phyloP scores from a whole-genome alignment of 2,797 vertebrate genomes.

The Phoxinus dragarum region DNA sequence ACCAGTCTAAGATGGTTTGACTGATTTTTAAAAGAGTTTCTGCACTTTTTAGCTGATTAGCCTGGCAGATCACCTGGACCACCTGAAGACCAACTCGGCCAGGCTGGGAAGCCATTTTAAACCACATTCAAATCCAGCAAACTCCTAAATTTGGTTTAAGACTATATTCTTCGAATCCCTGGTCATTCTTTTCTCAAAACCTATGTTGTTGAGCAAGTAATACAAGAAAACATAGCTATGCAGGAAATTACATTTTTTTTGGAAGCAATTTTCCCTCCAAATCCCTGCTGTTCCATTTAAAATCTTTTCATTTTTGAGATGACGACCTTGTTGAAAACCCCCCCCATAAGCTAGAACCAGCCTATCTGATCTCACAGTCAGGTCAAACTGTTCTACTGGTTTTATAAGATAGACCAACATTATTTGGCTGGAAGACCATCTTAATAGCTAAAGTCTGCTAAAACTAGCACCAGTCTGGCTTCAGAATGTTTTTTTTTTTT shows the following conservation, averaged over 20 bases:
- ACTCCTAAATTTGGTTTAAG: neutral
- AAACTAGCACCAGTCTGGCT: neutral
- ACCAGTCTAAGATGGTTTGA: neutral
- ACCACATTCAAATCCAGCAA: neutral
- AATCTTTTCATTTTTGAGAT: constrained; percentile 12
- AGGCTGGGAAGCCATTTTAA: neutral
- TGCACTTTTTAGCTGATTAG: neutral
- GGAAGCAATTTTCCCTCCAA: neutral
- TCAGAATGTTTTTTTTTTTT: neutral
- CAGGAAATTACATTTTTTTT: constrained; percentile 11
- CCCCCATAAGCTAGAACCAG: neutral
- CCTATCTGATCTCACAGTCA: neutral
- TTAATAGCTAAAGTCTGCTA: neutral
- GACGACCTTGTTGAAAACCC: neutral
- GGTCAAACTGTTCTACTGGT: neutral
- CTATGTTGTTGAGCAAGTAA: neutral
- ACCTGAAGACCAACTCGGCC: neutral
- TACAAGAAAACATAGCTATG: neutral
- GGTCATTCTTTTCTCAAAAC: neutral
- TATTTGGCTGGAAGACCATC: neutral
- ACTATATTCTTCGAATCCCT: neutral
- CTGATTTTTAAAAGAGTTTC: neutral
- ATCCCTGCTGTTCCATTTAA: constrained; percentile 15
- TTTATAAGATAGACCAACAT: neutral
- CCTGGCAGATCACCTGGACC: neutral